Base-by-base conservation (phyloP, 2,888 invertebrate species). In the Pristionchus arcanus region DNA sequence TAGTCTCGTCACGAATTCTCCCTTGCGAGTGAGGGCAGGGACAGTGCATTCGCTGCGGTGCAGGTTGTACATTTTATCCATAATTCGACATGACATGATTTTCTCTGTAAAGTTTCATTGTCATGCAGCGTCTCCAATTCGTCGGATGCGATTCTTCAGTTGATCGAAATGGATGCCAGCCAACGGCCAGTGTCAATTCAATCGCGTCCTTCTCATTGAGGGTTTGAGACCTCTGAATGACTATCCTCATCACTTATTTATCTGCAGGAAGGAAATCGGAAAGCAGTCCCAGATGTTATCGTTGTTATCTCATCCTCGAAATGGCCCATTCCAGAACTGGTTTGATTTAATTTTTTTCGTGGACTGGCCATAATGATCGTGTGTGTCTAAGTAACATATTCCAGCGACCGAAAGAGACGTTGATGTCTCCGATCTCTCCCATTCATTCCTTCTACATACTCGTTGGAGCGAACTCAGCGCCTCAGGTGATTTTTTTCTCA, bases 381-480 rank as follows among this genome's bases (percentile, higher is more conserved):
- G 3, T 68, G 28, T 68, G 3, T 68, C 19, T 55, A 81, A 77
- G n/a, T 71, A 25, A 25, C 2, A 13, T 19, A 87, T 89, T 91
- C 25, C 89, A 92, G 91, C 90, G 90, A 2, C 86, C 90, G 4
- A 91, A 91, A 68, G 94, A 94, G 90, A 90, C 92, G 25, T 90
- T 94, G 15, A 91, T 94, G 49, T 91, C 93, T 28, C 94, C 94
- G 9, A 85, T 90, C n/a, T 94, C 94, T 53, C 94, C 94, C n/a
- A 93, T 93, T 21, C 94, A 94, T 90, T 92, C 92, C n/a, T 94
- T 94, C 90, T 91, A 93, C 86, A 91, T 94, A 42, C 91, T 91
- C n/a, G 91, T 94, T 34, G 94, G 93, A n/a, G 19, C 89, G 19
- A 89, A 63, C 53, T 74, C 88, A 11, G 88, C 90, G 16, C 90